phyloP scores from a whole-genome alignment of 1,140 invertebrate species.

The Polypedilum pembai region DNA sequence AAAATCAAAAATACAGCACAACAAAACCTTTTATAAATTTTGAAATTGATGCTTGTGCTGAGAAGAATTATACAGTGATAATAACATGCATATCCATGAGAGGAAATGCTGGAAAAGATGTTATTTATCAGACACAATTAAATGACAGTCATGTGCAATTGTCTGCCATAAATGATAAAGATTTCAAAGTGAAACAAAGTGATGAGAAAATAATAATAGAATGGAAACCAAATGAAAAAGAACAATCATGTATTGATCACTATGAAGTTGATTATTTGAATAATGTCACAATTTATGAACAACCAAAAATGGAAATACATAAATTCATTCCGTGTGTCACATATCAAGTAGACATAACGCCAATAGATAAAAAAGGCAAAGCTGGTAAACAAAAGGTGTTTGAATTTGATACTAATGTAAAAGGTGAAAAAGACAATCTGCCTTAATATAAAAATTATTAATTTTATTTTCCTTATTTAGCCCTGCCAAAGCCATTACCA shows the following conservation, averaged over 20 bases:
- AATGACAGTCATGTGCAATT: neutral
- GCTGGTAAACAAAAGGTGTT: neutral
- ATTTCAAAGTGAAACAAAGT: neutral
- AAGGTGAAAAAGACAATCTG: neutral
- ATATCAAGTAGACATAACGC: neutral
- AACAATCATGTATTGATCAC: neutral
- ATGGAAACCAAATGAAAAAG: neutral
- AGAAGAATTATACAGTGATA: neutral
- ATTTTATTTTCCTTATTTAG: neutral
- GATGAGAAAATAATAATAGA: neutral
- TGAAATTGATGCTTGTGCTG: neutral
- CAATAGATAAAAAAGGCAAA: neutral
- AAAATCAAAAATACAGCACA: neutral
- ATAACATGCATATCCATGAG: neutral
- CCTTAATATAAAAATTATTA: neutral
- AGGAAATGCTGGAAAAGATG: slow-evolving; percentile 3
- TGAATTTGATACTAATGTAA: neutral
- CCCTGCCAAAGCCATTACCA: neutral
- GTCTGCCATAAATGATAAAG: neutral
- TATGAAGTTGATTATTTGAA: neutral
- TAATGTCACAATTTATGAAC: neutral
- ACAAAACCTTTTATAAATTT: neutral
- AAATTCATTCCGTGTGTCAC: neutral
- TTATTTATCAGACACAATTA: neutral
- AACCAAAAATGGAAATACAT: neutral